A percentile compares a stretch with the other conserved stretches of the same genome.
phyloP scores from a whole-genome alignment of 2,797 vertebrate species.

The Rhinella marina region DNA sequence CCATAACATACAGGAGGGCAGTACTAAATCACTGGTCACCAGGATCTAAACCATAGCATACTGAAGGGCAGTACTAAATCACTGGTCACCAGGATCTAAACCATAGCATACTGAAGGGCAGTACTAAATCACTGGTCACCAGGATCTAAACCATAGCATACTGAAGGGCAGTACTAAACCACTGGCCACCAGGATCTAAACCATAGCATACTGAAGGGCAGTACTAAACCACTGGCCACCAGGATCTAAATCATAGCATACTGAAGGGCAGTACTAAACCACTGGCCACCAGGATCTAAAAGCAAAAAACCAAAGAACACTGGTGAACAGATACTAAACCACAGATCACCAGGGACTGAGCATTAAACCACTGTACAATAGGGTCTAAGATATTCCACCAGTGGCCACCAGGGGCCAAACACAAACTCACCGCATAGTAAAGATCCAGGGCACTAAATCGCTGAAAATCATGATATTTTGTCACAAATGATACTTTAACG shows the following conservation, averaged over 20 bases:
- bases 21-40: neutral
- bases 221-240: neutral
- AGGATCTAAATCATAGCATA: neutral
- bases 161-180: neutral
- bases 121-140: neutral
- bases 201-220: neutral
- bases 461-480: neutral
- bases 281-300: neutral
- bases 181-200: neutral
- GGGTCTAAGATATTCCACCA: neutral
- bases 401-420: neutral
- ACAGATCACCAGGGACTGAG: neutral
- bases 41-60: neutral
- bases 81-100: neutral
- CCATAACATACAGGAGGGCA: neutral
- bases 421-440: neutral
- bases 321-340: neutral
- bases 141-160: neutral
- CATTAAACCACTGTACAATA: too few species aligned
- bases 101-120: neutral
- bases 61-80: neutral
- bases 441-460: neutral
- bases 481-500: neutral
- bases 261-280: neutral
- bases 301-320: too few species aligned